Conservation (phyloP, 2,113 vertebrate species). For the Tylochromis polylepis region DNA sequence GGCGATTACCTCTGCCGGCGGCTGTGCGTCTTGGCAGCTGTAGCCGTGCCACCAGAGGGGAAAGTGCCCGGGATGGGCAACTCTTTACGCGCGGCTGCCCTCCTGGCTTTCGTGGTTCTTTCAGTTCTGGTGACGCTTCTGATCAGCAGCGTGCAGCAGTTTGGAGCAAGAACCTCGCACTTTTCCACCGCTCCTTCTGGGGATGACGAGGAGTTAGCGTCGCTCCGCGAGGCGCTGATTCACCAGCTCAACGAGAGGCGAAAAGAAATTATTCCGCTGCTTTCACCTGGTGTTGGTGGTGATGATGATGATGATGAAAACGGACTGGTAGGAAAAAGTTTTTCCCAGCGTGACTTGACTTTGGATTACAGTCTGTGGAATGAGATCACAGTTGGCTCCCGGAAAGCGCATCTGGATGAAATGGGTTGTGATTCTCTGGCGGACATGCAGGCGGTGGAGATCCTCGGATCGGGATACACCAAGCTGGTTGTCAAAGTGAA, state of each 20-base stretch:
- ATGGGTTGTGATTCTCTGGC: conserved; percentile 74
- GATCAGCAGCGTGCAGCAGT: conserved; percentile 68
- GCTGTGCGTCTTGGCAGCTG: conserved; percentile 1
- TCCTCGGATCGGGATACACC: conserved; percentile 78
- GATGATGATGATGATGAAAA: not conserved
- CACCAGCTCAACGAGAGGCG: conserved; percentile 65
- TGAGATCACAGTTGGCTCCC: conserved; percentile 32
- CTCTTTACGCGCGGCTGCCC: conserved; percentile 63
- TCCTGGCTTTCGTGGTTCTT: conserved; percentile 67
- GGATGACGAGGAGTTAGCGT: conserved; percentile 35
- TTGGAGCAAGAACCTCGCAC: conserved; percentile 31
- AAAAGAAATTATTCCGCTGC: conserved; percentile 68
- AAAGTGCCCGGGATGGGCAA: conserved; percentile 61
- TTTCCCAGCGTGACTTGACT: not conserved
- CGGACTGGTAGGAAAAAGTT: not conserved
- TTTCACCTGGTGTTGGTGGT: not conserved
- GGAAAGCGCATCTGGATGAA: conserved; percentile 32
- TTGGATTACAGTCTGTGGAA: conserved; percentile 44
- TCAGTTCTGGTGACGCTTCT: conserved; percentile 65
- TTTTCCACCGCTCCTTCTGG: conserved; percentile 26
- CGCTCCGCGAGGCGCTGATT: conserved; percentile 48
- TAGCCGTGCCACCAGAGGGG: not conserved
- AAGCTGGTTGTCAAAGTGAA: conserved; percentile 70
- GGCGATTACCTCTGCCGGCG: not conserved
- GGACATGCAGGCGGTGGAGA: conserved; percentile 57